Percentiles rank a stretch among this genome's conserved stretches.
Evolutionary conservation across 2,888 invertebrate species (phyloP).

Genomic region (Apamea epomidion): DNA sequence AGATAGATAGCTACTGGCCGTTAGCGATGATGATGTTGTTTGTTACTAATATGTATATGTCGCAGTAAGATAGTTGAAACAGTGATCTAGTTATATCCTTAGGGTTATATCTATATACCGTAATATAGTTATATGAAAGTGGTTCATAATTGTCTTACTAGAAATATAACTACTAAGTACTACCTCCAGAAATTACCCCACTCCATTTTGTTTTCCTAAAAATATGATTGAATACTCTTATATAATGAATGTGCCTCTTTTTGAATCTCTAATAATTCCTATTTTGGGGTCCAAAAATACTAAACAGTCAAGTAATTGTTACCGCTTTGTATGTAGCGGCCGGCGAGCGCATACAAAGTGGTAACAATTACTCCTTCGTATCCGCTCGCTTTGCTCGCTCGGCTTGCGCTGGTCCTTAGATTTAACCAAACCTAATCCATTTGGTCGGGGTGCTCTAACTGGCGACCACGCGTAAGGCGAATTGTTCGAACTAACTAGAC

Average conservation of each 20-base stretch:
- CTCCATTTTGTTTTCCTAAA: background rate
- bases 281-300: background rate
- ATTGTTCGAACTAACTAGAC: background rate
- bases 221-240: background rate
- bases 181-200: background rate
- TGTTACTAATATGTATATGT: no score
- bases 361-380: background rate
- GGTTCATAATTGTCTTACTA: background rate
- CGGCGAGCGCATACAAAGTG: no score
- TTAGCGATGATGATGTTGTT: background rate
- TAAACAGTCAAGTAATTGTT: background rate
- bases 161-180: no score
- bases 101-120: background rate
- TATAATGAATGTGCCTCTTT: background rate
- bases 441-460: background rate
- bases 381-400: background rate
- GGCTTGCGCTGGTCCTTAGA: background rate
- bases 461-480: no score
- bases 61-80: background rate
- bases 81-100: background rate
- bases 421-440: background rate
- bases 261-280: background rate
- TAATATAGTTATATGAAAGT: background rate
- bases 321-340: background rate
- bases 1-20: background rate